A percentile compares a stretch with the other conserved stretches of the same genome.
phyloP scores from a whole-genome alignment of 2,797 vertebrate genomes.

The Nasua narica region DNA sequence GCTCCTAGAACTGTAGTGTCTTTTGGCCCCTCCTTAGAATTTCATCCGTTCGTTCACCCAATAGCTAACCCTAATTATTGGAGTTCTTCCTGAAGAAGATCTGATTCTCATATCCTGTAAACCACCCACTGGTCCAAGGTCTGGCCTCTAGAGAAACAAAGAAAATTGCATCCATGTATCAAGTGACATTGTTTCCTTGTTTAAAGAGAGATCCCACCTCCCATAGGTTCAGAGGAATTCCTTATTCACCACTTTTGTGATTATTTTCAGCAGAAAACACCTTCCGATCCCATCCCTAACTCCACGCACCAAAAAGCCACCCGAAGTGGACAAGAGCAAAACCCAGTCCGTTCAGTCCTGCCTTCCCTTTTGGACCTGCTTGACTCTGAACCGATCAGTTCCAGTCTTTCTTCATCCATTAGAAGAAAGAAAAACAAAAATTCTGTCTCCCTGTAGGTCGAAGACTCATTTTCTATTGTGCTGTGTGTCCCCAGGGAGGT shows the following conservation, averaged over 20 bases:
- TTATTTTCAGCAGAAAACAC: background rate
- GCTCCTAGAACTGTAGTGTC: background rate
- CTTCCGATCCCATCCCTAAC: accelerated
- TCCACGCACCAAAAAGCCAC: background rate
- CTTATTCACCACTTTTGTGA: background rate
- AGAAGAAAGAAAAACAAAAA: background rate
- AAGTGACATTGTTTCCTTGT: background rate
- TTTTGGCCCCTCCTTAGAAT: background rate
- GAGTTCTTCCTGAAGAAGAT: background rate
- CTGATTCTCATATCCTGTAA: background rate
- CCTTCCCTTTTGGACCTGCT: background rate
- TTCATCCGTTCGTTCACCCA: background rate
- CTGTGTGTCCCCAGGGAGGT: background rate
- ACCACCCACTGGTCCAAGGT: background rate
- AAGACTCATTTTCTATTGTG: background rate
- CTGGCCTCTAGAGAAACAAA: background rate
- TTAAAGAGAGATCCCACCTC: background rate
- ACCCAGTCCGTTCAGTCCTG: accelerated
- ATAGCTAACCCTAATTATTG: background rate
- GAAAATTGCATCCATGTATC: background rate
- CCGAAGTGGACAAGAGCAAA: background rate
- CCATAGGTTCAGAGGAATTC: background rate
- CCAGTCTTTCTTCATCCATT: background rate
- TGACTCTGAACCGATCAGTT: background rate
- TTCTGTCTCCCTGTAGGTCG: background rate